These are phyloP conservation scores for Orchesella cincta DNA, from an alignment of 1,140 invertebrate genomes.

Conservation along the genomic window DNA sequence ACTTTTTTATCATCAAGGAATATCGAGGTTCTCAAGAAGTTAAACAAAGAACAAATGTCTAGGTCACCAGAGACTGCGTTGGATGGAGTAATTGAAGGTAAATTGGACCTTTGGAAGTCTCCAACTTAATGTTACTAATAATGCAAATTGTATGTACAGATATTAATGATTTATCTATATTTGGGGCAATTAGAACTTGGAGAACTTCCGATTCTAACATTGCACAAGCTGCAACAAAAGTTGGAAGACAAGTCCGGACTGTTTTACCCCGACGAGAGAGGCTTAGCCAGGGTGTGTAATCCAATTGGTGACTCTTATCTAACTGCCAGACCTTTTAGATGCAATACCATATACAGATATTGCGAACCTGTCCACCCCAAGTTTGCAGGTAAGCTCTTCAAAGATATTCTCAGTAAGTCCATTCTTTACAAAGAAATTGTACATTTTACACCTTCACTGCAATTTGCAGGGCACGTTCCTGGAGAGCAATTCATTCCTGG, in stretches of 20 bases:
- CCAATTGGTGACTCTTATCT: conserved; percentile 46
- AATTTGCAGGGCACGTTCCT: conserved; percentile 39
- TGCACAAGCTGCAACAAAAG: conserved; percentile 46
- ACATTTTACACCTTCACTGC: neutral
- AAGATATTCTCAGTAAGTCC: no score
- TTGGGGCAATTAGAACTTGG: conserved; percentile 40
- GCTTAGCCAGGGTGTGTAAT: conserved; percentile 48
- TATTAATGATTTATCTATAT: neutral
- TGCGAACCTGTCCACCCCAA: conserved; percentile 40
- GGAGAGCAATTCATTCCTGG: conserved; percentile 46
- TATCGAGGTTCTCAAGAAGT: conserved; percentile 30
- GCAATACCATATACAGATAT: conserved; percentile 44
- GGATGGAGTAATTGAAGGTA: conserved; percentile 43
- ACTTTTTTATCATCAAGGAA: conserved; percentile 27
- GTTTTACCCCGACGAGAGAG: conserved; percentile 46
- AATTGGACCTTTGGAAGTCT: no score
- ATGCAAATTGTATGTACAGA: conserved; percentile 16
- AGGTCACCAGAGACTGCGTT: conserved; percentile 33
- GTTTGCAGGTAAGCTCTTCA: conserved; percentile 31
- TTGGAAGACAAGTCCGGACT: conserved; percentile 42
- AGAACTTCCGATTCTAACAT: conserved; percentile 44
- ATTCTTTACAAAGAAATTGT: neutral
- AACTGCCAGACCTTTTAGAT: conserved; percentile 46
- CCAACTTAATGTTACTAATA: neutral
- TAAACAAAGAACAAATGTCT: conserved; percentile 42